A percentile compares a stretch with the other conserved stretches of the same genome.
Evolutionary conservation across 2,888 invertebrate species (phyloP).

Genomic region (Autographa gamma): DNA sequence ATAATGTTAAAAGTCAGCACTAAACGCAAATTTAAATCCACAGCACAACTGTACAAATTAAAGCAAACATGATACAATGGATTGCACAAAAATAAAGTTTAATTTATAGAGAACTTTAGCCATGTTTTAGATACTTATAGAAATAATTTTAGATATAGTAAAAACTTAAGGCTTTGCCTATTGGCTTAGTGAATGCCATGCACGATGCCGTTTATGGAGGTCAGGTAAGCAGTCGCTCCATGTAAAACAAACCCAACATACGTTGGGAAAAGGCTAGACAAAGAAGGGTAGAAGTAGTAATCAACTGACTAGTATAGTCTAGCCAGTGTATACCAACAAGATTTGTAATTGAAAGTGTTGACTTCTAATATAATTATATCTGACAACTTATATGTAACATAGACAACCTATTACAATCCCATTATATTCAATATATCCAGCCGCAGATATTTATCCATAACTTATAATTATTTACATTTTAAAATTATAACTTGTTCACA

Average conservation of each 20-base stretch:
- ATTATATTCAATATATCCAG: neutral
- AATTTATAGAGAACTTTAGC: neutral
- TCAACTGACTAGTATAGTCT: neutral
- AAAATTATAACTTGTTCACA: neutral
- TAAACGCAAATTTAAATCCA: neutral
- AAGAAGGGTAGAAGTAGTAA: neutral
- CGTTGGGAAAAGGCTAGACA: too few relatives aligned
- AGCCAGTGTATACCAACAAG: neutral
- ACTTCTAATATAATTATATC: neutral
- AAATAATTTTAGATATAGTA: too few relatives aligned
- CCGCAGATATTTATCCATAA: neutral
- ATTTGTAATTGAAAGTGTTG: neutral
- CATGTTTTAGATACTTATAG: neutral
- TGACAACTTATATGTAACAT: neutral
- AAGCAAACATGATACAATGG: neutral
- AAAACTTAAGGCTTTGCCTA: too few relatives aligned
- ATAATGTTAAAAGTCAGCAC: neutral
- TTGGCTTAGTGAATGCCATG: too few relatives aligned
- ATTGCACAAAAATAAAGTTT: neutral
- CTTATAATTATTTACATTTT: conserved; percentile 2
- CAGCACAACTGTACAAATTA: neutral
- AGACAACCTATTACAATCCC: neutral
- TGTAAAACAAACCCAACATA: too few relatives aligned
- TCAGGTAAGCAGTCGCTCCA: too few relatives aligned
- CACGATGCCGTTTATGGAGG: too few relatives aligned